These are phyloP conservation scores for Leptarthrus brevirostris DNA, from an alignment of 2,888 invertebrate genomes.

Conservation along the genomic window DNA sequence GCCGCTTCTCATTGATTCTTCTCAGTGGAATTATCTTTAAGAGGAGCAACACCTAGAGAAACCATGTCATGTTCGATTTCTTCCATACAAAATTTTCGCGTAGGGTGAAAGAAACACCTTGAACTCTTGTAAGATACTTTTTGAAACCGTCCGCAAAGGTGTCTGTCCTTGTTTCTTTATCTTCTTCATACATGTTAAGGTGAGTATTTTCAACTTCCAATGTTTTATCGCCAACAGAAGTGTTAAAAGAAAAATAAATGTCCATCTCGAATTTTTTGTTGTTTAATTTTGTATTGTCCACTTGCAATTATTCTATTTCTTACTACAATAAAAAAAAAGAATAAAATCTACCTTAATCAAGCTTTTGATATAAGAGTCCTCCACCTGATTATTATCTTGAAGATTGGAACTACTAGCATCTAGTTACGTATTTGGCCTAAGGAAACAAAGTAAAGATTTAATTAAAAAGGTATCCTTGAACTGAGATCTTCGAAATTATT, in stretches of 20 bases:
- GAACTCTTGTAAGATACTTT: slow-evolving; percentile 1
- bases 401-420: too few relatives aligned
- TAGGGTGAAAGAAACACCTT: slow-evolving; percentile 11
- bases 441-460: too few relatives aligned
- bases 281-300: too few relatives aligned
- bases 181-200: background rate
- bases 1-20: background rate
- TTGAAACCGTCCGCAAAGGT: background rate
- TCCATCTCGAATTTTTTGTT: background rate
- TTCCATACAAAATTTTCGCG: background rate
- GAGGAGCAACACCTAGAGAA: background rate
- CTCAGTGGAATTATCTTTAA: background rate
- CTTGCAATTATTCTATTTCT: too few relatives aligned
- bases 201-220: background rate
- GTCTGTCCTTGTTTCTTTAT: background rate
- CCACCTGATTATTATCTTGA: too few relatives aligned
- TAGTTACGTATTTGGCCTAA: too few relatives aligned
- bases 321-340: too few relatives aligned
- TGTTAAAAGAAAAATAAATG: slow-evolving; percentile 3
- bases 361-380: too few relatives aligned
- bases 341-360: too few relatives aligned
- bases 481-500: too few relatives aligned
- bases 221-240: slow-evolving; percentile 6
- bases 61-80: background rate
- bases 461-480: too few relatives aligned